Conservation (phyloP, 2,797 vertebrate genomes). For the Oreochromis grahami region DNA sequence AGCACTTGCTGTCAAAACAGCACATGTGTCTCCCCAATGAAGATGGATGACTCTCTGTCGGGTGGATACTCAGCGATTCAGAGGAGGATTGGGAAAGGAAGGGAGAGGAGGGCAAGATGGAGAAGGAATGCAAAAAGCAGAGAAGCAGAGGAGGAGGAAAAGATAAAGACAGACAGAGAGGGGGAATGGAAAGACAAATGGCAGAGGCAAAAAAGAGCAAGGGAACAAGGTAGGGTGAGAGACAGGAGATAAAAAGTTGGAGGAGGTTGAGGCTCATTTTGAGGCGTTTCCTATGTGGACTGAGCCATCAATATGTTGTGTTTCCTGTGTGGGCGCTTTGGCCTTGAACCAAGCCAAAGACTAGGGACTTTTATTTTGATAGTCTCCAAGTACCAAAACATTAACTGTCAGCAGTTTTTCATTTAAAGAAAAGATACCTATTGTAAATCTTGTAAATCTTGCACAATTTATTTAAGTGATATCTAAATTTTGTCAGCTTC, state of each 20-base stretch:
- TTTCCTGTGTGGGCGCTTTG: constrained; percentile 39
- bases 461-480: not conserved
- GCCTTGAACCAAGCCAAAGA: constrained; percentile 25
- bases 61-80: constrained; percentile 49
- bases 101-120: not conserved
- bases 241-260: constrained; percentile 15
- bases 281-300: constrained; percentile 30
- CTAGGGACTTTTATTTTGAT: constrained; percentile 39
- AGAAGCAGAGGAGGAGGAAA: not conserved
- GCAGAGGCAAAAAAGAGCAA: not conserved
- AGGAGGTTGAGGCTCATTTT: constrained; percentile 35
- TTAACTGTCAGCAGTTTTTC: not conserved
- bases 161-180: not conserved
- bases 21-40: constrained; percentile 74
- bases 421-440: not conserved
- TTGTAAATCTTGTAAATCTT: not conserved
- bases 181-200: constrained; percentile 10
- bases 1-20: constrained; percentile 80
- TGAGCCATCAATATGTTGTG: not conserved
- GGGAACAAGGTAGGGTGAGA: constrained; percentile 1
- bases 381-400: constrained; percentile 9
- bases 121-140: constrained; percentile 11
- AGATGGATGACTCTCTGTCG: constrained; percentile 75
- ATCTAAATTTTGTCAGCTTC: not conserved
- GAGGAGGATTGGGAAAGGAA: constrained; percentile 36